phyloP scores from a whole-genome alignment of 2,113 vertebrate species.

The Ia io region DNA sequence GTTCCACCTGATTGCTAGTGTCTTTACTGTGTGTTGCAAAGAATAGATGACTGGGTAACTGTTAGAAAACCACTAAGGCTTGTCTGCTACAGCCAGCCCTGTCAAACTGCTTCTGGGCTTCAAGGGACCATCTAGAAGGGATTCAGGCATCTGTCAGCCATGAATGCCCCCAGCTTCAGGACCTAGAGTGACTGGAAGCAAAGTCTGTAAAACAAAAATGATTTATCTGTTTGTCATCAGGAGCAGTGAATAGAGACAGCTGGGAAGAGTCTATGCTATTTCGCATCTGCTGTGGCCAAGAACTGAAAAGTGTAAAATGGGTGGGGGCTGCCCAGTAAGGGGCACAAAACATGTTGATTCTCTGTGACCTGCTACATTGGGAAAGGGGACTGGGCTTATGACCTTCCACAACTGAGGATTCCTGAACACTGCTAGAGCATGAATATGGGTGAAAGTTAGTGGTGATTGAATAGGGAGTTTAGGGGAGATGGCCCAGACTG shows the following conservation, averaged over 20 bases:
- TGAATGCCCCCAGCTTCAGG: not conserved
- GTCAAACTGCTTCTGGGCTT: not conserved
- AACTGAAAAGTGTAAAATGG: not conserved
- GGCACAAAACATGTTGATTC: not conserved
- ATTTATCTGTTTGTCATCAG: not conserved
- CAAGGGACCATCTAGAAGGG: not conserved
- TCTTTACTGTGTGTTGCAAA: not conserved
- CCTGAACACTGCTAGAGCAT: not conserved
- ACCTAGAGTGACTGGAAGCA: not conserved
- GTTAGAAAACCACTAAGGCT: not conserved
- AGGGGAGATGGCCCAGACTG: not conserved
- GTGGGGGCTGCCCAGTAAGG: not conserved
- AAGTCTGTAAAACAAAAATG: not conserved
- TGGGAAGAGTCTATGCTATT: not conserved
- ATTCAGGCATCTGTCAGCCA: not conserved
- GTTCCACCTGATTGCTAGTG: not conserved
- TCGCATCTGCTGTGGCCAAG: not conserved
- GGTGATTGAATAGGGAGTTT: not conserved
- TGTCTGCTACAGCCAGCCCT: not conserved
- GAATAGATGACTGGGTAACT: not conserved
- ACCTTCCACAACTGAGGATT: not conserved
- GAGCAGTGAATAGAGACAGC: not conserved
- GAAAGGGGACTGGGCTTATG: not conserved
- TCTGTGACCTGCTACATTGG: not conserved
- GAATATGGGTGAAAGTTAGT: not conserved